Evolutionary conservation across 2,797 vertebrate genomes (phyloP).

Genomic region (Chromobotia macracanthus): DNA sequence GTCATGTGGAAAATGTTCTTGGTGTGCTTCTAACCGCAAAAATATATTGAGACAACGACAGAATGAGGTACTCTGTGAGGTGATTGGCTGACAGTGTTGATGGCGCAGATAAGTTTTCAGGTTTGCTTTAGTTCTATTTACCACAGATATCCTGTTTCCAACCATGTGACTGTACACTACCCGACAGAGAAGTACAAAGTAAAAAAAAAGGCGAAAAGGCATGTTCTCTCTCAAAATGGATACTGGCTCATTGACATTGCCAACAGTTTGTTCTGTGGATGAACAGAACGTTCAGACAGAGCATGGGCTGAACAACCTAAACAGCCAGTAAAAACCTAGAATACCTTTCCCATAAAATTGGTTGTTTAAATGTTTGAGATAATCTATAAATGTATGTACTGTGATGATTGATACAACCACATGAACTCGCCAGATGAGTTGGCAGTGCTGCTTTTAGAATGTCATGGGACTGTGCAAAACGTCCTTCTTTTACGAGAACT

Average conservation of each 20-base stretch:
- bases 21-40: conserved; percentile 43
- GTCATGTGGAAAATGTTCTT: conserved; percentile 42
- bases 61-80: conserved; percentile 73
- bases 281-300: conserved; percentile 62
- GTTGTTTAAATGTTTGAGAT: conserved; percentile 33
- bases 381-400: neutral
- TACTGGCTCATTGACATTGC: conserved; percentile 15
- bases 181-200: conserved; percentile 16
- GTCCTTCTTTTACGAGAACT: conserved; percentile 4
- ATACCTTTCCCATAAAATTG: neutral
- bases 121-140: conserved; percentile 78
- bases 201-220: neutral
- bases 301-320: conserved; percentile 25
- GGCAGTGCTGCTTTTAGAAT: neutral
- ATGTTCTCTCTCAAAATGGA: conserved; percentile 5
- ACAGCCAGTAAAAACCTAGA: conserved; percentile 10
- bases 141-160: conserved; percentile 82
- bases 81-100: conserved; percentile 82
- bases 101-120: conserved; percentile 73
- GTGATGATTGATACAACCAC: conserved; percentile 6
- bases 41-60: conserved; percentile 75
- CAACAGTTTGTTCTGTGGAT: conserved; percentile 58
- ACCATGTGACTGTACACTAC: conserved; percentile 66
- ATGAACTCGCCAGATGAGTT: neutral
- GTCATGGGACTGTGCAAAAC: conserved; percentile 14